phyloP scores from a whole-genome alignment of 2,888 invertebrate genomes.

The Microchrysa polita region DNA sequence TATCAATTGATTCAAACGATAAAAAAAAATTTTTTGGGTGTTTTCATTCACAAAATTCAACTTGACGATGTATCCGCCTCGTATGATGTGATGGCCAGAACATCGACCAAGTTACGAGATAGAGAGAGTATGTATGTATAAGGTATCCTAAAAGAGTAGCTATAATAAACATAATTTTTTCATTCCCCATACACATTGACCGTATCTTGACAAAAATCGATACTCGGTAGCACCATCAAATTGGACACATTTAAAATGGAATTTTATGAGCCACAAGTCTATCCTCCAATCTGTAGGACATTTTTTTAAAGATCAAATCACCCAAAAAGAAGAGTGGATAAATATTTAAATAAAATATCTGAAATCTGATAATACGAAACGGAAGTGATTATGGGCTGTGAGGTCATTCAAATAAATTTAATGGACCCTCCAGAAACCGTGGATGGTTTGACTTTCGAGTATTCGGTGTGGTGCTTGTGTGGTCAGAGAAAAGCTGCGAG shows the following conservation, averaged over 20 bases:
- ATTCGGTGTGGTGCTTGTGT: too few species aligned
- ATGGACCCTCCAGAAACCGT: not conserved
- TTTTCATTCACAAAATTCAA: not conserved
- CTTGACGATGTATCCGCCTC: not conserved
- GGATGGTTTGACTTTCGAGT: not conserved
- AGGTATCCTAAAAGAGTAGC: not conserved
- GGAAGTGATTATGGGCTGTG: slow-evolving; percentile 24
- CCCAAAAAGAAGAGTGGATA: not conserved
- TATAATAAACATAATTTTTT: slow-evolving; percentile 20
- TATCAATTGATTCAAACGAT: slow-evolving; percentile 28
- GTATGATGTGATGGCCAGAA: too few species aligned
- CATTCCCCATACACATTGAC: not conserved
- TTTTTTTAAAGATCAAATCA: slow-evolving; percentile 3
- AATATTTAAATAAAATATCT: not conserved
- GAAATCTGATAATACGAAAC: slow-evolving; percentile 26
- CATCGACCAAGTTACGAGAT: too few species aligned
- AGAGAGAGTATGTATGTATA: too few species aligned
- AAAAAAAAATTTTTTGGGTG: slow-evolving; percentile 18
- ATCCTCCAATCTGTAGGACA: not conserved
- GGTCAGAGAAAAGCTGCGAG: too few species aligned
- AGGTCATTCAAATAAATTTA: slow-evolving; percentile 21
- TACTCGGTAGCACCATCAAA: slow-evolving; percentile 41
- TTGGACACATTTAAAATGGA: slow-evolving; percentile 17
- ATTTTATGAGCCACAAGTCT: slow-evolving; percentile 37
- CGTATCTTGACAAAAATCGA: slow-evolving; percentile 22